phyloP scores from a whole-genome alignment of 1,140 invertebrate genomes.

The Drosophila parabipectinata region DNA sequence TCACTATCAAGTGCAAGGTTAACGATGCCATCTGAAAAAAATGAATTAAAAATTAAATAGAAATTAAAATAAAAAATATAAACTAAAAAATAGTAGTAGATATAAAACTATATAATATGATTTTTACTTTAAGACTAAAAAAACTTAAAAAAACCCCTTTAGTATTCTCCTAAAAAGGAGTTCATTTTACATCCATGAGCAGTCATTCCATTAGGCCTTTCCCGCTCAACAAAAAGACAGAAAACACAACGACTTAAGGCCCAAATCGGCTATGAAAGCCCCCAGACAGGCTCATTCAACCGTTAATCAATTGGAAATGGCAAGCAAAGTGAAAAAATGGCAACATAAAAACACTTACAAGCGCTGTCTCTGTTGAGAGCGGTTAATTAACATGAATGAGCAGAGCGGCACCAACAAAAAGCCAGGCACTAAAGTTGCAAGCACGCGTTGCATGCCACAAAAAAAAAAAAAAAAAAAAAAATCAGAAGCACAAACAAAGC shows the following conservation, averaged over 20 bases:
- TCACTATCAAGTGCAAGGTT: constrained; percentile 80
- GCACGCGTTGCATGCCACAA: constrained; percentile 29
- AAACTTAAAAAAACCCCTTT: too few species aligned
- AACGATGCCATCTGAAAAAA: constrained; percentile 79
- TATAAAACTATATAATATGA: too few species aligned
- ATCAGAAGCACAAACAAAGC: constrained; percentile 3
- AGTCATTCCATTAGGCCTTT: neutral
- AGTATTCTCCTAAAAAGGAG: neutral
- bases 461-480: constrained; percentile 2
- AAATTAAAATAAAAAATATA: too few species aligned
- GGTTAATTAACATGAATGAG: constrained; percentile 34
- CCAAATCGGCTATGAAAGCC: too few species aligned
- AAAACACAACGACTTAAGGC: neutral
- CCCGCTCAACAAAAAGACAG: neutral
- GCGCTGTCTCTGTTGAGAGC: constrained; percentile 2
- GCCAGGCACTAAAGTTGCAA: constrained; percentile 16
- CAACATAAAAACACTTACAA: neutral
- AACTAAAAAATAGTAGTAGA: too few species aligned
- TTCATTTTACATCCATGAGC: neutral
- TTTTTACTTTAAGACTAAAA: too few species aligned
- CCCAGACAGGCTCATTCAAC: constrained; percentile 9
- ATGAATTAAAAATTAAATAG: too few species aligned
- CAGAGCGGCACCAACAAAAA: constrained; percentile 18
- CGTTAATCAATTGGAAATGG: constrained; percentile 35
- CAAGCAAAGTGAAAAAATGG: constrained; percentile 5